Conservation (phyloP, 2,113 vertebrate genomes). For the Seriola aureovittata region DNA sequence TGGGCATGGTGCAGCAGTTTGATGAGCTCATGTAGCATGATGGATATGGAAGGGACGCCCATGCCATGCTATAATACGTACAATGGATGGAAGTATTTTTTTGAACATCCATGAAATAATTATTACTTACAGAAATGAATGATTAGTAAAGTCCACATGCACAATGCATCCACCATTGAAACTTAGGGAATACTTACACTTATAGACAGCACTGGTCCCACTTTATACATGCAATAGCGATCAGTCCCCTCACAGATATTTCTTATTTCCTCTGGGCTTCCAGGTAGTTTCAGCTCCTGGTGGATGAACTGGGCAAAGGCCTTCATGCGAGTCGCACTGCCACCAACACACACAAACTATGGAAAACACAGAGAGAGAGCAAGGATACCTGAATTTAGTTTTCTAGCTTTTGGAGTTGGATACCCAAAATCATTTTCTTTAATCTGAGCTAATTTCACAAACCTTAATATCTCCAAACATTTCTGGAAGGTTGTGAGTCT, state of each 20-base stretch:
- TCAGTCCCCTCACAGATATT: slow-evolving; percentile 90
- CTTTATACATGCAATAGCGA: slow-evolving; percentile 90
- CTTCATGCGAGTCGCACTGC: slow-evolving; percentile 90
- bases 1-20: slow-evolving; percentile 90
- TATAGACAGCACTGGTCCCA: slow-evolving; percentile 89
- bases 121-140: neutral
- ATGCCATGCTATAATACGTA: slow-evolving; percentile 86
- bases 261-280: slow-evolving; percentile 73
- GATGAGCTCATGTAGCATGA: slow-evolving; percentile 93
- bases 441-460: slow-evolving; percentile 43
- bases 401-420: neutral
- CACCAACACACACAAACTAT: slow-evolving; percentile 91
- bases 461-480: slow-evolving; percentile 93
- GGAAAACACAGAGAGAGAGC: slow-evolving; percentile 52
- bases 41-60: slow-evolving; percentile 92
- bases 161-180: neutral
- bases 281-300: slow-evolving; percentile 84
- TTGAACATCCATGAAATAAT: neutral
- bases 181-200: slow-evolving; percentile 82
- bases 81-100: neutral
- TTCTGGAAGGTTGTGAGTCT: slow-evolving; percentile 89
- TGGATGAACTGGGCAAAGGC: slow-evolving; percentile 89
- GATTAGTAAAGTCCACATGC: too few relatives aligned
- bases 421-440: neutral
- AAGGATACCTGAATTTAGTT: neutral